A percentile compares a stretch with the other conserved stretches of the same genome.
These are phyloP conservation scores for Hipparchia semele DNA, from an alignment of 2,888 invertebrate species.

Conservation along the genomic window DNA sequence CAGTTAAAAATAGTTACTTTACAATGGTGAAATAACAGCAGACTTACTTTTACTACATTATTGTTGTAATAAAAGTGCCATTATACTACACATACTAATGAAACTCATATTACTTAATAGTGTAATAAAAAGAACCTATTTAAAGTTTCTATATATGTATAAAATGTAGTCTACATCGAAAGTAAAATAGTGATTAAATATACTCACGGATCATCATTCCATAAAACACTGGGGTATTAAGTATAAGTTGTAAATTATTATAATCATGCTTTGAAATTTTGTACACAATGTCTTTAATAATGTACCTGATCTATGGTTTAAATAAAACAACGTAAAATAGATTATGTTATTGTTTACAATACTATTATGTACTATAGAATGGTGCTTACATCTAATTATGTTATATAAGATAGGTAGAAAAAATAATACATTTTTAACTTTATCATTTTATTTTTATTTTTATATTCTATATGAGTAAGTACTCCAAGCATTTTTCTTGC, in stretches of 20 bases:
- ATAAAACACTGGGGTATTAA: not conserved
- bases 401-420: slow-evolving; percentile 44
- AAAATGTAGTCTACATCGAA: not conserved
- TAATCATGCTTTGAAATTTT: slow-evolving; percentile 15
- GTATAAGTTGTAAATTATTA: not conserved
- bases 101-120: not conserved
- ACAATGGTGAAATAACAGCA: too few species aligned
- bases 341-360: slow-evolving; percentile 38
- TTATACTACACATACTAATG: not conserved
- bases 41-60: not conserved
- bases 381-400: slow-evolving; percentile 59
- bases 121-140: not conserved
- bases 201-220: not conserved
- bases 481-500: slow-evolving; percentile 72
- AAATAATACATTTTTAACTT: slow-evolving; percentile 42
- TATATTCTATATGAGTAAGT: slow-evolving; percentile 39
- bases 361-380: slow-evolving; percentile 53
- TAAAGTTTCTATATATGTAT: not conserved
- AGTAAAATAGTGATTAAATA: not conserved
- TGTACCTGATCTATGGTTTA: slow-evolving; percentile 61
- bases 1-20: too few species aligned
- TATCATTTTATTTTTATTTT: slow-evolving; percentile 55
- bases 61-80: not conserved
- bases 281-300: slow-evolving; percentile 41
- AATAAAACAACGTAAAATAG: slow-evolving; percentile 35